These are phyloP conservation scores for Zaprionus taronus DNA, from an alignment of 1,140 invertebrate genomes.

Conservation along the genomic window DNA sequence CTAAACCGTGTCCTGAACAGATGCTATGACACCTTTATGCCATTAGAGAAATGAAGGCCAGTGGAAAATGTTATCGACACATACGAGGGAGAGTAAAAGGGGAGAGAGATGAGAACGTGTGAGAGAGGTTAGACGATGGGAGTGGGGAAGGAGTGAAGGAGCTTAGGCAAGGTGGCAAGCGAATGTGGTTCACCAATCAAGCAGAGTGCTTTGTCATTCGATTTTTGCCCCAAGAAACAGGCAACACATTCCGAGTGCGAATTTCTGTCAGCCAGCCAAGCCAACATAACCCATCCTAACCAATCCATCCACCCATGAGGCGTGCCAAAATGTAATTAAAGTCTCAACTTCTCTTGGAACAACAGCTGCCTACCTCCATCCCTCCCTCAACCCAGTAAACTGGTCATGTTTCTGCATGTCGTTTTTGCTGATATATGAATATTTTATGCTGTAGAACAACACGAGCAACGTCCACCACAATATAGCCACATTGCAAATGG, in stretches of 20 bases:
- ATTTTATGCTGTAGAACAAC: slow-evolving; percentile 52
- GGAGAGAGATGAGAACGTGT: neutral
- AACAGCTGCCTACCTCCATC: neutral
- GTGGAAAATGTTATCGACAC: slow-evolving; percentile 29
- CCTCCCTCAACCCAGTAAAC: neutral
- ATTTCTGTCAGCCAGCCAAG: neutral
- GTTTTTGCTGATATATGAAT: slow-evolving; percentile 51
- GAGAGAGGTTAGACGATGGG: no score
- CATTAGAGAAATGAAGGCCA: slow-evolving; percentile 43
- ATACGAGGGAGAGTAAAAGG: neutral
- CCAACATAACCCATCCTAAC: neutral
- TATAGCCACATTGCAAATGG: slow-evolving; percentile 34
- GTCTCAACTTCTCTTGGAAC: slow-evolving; percentile 11
- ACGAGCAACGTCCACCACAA: slow-evolving; percentile 5
- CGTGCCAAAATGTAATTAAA: slow-evolving; percentile 67
- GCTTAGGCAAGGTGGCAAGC: neutral
- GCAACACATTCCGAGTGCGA: slow-evolving; percentile 30
- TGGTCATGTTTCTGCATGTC: neutral
- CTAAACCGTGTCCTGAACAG: slow-evolving; percentile 36
- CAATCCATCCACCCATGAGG: neutral
- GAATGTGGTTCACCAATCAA: slow-evolving; percentile 36
- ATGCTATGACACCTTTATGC: slow-evolving; percentile 18
- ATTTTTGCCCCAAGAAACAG: slow-evolving; percentile 24
- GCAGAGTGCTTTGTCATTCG: slow-evolving; percentile 44
- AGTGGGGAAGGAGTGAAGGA: neutral